Evolutionary conservation across 1,140 invertebrate species (phyloP).

Genomic region (Conus betulinus): DNA sequence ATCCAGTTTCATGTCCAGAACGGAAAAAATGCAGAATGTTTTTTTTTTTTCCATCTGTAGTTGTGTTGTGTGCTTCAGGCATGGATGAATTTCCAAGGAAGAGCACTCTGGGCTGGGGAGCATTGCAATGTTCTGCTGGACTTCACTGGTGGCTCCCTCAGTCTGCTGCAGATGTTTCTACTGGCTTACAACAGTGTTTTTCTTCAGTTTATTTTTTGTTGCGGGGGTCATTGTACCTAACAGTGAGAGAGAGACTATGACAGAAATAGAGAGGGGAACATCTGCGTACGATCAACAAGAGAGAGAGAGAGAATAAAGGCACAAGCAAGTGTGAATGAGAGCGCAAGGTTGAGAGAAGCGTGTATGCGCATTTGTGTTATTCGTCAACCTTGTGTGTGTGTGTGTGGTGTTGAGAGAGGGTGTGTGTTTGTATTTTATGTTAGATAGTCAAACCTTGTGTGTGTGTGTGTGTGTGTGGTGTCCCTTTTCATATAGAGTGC

Average conservation of each 20-base stretch:
- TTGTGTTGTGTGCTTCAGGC: constrained; percentile 80
- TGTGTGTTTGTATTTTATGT: no score
- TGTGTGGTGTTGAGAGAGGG: not conserved
- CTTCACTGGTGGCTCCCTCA: constrained; percentile 96
- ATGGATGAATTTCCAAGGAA: constrained; percentile 96
- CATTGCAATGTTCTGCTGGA: constrained; percentile 97
- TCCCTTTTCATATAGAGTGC: no score
- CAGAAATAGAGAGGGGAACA: no score
- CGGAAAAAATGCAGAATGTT: no score
- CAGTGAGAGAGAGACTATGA: not conserved
- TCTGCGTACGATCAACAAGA: no score
- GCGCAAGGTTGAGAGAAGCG: not conserved
- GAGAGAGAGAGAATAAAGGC: no score
- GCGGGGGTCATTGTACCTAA: no score
- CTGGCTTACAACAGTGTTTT: constrained; percentile 96
- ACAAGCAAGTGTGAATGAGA: no score
- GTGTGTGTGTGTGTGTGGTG: constrained; percentile 8
- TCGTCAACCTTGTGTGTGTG: not conserved
- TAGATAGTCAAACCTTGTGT: not conserved
- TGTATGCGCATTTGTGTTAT: not conserved
- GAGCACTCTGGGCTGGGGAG: constrained; percentile 98
- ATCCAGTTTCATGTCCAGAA: no score
- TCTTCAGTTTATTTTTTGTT: constrained; percentile 79
- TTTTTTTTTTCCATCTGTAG: no score
- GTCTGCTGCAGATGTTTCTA: constrained; percentile 97